Base-by-base conservation (phyloP, 2,888 invertebrate genomes). In the Scotopteryx bipunctaria region DNA sequence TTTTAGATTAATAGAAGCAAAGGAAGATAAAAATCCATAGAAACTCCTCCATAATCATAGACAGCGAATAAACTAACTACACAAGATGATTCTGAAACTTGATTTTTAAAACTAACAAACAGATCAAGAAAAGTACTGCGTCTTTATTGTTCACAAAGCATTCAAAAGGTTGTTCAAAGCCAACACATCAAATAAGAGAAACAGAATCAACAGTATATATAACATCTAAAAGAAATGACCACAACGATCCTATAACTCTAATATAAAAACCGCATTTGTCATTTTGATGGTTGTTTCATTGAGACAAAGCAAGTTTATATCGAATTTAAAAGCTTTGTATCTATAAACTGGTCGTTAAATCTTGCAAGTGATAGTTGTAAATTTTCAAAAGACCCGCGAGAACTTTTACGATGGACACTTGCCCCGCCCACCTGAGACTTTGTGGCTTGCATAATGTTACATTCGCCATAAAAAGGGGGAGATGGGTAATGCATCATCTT, bases 281-380 rank as follows among this genome's bases (percentile, higher is more conserved):
- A 76, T 74, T 57, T 64, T 76, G 67, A 81, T 71, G 66, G 71
- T 61, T 60, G 59, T 69, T 78, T 71, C 72, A 78, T 76, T 83
- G 78, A 82, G 79, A 81, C 79, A 81, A 81, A 81, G 79, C 77
- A 77, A 78, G 70, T 84, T 84, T 83, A 84, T 79, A 83, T 75
- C 75, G 79, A 78, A 79, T 81, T 87, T 85, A 78, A 85, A 86
- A 82, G 83, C 78, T 73, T 69, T 67, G 75, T 79, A 83, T 86
- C 88, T 84, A 87, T 89, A 89, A 88, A 89, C 85, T 82, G 83
- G 57, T 84, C 84, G 87, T 90, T 87, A 89, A 89, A 87, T 87
- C 85, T 84, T 81, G 75, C 75, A 69, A 73, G 75, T 78, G 82
- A 82, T 86, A 83, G 86, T 83, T 85, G 86, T 89, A 88, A 88